Percentiles rank a stretch among this genome's conserved stretches.
These are phyloP conservation scores for Chydorus sphaericus DNA, from an alignment of 2,888 invertebrate species.

Conservation along the genomic window DNA sequence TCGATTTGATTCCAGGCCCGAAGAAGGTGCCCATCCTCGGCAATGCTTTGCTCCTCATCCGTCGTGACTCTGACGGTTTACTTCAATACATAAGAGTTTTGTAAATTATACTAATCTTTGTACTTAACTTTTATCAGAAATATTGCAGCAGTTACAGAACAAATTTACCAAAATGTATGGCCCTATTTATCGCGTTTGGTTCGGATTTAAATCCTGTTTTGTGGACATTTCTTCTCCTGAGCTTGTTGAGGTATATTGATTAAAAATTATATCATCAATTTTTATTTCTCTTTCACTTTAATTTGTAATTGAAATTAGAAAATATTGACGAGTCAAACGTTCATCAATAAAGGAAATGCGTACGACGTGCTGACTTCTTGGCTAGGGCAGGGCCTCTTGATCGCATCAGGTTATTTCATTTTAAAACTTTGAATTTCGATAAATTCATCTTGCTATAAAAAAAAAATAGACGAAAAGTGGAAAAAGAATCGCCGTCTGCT, in stretches of 20 bases:
- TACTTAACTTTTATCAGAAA: background rate
- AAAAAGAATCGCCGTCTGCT: constrained; percentile 4
- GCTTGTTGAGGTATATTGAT: background rate
- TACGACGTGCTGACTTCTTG: background rate
- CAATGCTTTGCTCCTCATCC: constrained; percentile 19
- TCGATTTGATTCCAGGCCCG: constrained; percentile 29
- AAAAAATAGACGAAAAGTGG: background rate
- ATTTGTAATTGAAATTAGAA: too few species aligned
- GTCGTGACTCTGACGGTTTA: background rate
- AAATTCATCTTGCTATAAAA: background rate
- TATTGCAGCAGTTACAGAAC: too few species aligned
- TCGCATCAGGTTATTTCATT: background rate
- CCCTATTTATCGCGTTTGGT: background rate
- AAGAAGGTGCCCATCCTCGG: constrained; percentile 25
- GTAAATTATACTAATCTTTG: background rate
- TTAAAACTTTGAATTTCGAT: background rate
- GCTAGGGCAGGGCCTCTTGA: background rate
- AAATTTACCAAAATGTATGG: background rate
- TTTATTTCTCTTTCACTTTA: background rate
- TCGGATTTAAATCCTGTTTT: background rate
- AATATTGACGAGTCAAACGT: background rate
- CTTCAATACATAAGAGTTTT: background rate
- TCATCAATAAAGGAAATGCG: background rate
- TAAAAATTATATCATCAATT: background rate
- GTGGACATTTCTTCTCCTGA: background rate